phyloP scores from a whole-genome alignment of 2,113 vertebrate genomes.

The Heterotis niloticus region DNA sequence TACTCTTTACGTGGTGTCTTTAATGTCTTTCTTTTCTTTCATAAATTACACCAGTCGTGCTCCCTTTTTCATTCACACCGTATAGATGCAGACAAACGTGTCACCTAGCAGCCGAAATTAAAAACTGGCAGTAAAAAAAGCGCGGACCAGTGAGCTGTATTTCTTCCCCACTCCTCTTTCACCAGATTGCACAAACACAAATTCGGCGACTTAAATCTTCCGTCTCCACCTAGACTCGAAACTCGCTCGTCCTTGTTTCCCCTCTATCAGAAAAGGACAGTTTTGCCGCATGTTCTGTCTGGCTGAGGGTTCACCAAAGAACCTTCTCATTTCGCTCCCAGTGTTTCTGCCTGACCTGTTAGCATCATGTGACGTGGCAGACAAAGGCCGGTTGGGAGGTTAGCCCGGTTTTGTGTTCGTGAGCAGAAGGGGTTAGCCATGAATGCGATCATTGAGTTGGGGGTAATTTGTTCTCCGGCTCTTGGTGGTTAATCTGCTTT shows the following conservation, averaged over 20 bases:
- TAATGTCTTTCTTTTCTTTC: background rate
- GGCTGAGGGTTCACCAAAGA: background rate
- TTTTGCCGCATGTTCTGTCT: background rate
- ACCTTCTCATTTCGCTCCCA: conserved; percentile 1
- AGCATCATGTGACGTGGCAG: conserved; percentile 41
- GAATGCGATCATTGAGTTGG: conserved; percentile 74
- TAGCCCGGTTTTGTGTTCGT: conserved; percentile 58
- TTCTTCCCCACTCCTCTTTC: background rate
- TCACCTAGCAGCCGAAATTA: background rate
- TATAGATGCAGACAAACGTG: background rate
- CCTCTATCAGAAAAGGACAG: background rate
- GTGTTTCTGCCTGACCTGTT: background rate
- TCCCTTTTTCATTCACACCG: background rate
- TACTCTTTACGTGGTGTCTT: background rate
- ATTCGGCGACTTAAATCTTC: background rate
- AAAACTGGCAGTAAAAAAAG: background rate
- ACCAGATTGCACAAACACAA: background rate
- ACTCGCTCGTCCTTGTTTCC: background rate
- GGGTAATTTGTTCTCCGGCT: conserved; percentile 70
- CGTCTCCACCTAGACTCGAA: background rate
- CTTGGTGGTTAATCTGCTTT: conserved; percentile 64
- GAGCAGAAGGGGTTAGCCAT: conserved; percentile 55
- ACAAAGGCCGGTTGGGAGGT: conserved; percentile 59
- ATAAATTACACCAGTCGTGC: background rate
- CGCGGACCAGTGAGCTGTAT: background rate